Percentiles rank a stretch among this genome's conserved stretches.
phyloP scores from a whole-genome alignment of 2,888 invertebrate species.

The Eristalis pertinax region DNA sequence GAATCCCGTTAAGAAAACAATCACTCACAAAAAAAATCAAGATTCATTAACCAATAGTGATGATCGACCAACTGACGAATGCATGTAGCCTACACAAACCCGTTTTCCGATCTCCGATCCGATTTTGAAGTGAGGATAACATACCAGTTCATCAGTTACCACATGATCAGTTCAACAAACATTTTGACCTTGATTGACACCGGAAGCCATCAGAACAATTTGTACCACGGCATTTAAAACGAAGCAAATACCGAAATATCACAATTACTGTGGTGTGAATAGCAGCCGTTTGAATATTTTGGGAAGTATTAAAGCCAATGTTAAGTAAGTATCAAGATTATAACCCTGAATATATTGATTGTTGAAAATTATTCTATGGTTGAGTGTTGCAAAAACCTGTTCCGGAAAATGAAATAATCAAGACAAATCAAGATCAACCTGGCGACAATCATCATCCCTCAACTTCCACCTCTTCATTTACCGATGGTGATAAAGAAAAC shows the following conservation, averaged over 20 bases:
- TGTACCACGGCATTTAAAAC: conserved; percentile 1
- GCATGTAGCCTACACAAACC: background rate
- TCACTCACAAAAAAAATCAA: background rate
- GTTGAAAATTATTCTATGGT: conserved; percentile 34
- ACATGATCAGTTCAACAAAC: background rate
- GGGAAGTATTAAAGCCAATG: conserved; percentile 2
- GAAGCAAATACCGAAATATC: background rate
- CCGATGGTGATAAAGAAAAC: background rate
- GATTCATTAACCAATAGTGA: background rate
- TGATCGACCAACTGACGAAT: too few species aligned
- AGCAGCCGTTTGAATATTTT: conserved; percentile 27
- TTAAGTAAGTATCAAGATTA: conserved; percentile 11
- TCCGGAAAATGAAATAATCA: background rate
- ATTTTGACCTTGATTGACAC: background rate
- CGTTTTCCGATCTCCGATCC: too few species aligned
- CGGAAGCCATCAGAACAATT: background rate
- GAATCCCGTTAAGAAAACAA: background rate
- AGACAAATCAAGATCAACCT: background rate
- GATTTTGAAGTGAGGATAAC: background rate
- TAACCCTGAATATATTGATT: conserved; percentile 24
- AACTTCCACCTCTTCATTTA: background rate
- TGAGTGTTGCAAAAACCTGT: conserved; percentile 1
- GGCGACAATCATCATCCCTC: background rate
- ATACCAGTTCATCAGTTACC: background rate
- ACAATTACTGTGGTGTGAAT: conserved; percentile 43